Evolutionary conservation across 1,140 invertebrate genomes (phyloP).

Genomic region (Argopecten irradians): DNA sequence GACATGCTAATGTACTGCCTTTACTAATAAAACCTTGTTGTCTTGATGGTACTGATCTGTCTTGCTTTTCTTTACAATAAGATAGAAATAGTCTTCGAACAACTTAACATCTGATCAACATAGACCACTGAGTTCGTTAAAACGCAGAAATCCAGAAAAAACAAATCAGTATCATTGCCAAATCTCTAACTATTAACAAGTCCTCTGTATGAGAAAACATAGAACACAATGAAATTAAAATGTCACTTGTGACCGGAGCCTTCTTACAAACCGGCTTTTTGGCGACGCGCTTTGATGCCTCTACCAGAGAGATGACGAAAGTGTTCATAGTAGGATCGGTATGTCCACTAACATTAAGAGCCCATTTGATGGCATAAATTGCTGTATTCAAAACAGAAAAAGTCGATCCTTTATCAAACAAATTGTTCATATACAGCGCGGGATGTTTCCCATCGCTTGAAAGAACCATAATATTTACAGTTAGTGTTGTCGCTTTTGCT

Average conservation of each 20-base stretch:
- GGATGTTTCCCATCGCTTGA: background rate
- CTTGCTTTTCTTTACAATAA: slow-evolving; percentile 27
- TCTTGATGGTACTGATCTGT: slow-evolving; percentile 20
- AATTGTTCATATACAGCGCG: slow-evolving; percentile 12
- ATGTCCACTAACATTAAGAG: too few species aligned
- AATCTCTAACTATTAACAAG: background rate
- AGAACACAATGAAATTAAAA: too few species aligned
- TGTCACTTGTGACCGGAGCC: too few species aligned
- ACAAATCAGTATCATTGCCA: slow-evolving; percentile 28
- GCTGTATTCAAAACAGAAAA: background rate
- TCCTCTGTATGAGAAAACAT: too few species aligned
- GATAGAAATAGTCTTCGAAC: background rate
- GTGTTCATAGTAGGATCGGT: too few species aligned
- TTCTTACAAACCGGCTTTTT: too few species aligned
- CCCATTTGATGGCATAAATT: slow-evolving; percentile 30
- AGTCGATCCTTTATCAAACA: background rate
- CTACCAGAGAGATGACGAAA: too few species aligned
- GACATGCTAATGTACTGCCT: slow-evolving; percentile 48
- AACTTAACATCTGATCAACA: slow-evolving; percentile 30
- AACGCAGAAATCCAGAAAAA: slow-evolving; percentile 24
- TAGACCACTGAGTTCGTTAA: background rate
- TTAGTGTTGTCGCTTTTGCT: slow-evolving; percentile 21
- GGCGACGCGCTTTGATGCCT: too few species aligned
- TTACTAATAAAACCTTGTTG: slow-evolving; percentile 49
- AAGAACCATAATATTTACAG: background rate